Base-by-base conservation (phyloP, 2,797 vertebrate genomes). In the Coregonus sp. region DNA sequence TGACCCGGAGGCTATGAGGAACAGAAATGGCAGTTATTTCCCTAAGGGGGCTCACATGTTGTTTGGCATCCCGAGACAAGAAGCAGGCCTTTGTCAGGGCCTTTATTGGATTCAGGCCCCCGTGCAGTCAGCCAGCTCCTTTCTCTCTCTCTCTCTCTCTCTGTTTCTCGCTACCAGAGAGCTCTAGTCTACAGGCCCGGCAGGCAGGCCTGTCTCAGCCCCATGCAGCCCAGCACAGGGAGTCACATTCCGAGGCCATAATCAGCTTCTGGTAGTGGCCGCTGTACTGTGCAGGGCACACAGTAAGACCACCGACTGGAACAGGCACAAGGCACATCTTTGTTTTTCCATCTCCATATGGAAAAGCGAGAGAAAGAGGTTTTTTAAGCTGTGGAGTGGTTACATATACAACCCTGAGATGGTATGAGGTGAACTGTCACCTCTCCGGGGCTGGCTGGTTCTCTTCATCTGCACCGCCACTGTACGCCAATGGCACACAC, bases 61-160 rank as follows among this genome's bases (percentile, higher is more conserved):
- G 86, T 92, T 92, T 91, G 86, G 86, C 87, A 91, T 92, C 87
- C 84, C 75, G 78, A 83, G 81, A 85, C 80, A 93, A 92, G 83
- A 93, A 93, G 85, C 82, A 83, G 80, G 76, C 81, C 89, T 94
- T 95, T 94, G 92, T 94, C 87, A 85, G 74, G 56, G 77, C 70
- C 88, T 89, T 94, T 94, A 94, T 94, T 94, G 89, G 87, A 94
- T 94, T 93, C 90, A 76, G 79, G 84, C 81, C 84, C 81, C 85
- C 61, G 74, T 74, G 76, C 84, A 77, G 84, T 77, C 65, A 3
- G 12, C 11, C 84, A 18, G 71, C 54, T 75, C 83, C 84, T 86
- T 81, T 89, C 81, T 76, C 85, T 78, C 77, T 75, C 31, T 68
- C 29, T 31, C 67, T 37, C 12, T 67, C 29, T 67, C 65, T 67